Base-by-base conservation (phyloP, 2,797 vertebrate species). In the Neoniphon sammara region DNA sequence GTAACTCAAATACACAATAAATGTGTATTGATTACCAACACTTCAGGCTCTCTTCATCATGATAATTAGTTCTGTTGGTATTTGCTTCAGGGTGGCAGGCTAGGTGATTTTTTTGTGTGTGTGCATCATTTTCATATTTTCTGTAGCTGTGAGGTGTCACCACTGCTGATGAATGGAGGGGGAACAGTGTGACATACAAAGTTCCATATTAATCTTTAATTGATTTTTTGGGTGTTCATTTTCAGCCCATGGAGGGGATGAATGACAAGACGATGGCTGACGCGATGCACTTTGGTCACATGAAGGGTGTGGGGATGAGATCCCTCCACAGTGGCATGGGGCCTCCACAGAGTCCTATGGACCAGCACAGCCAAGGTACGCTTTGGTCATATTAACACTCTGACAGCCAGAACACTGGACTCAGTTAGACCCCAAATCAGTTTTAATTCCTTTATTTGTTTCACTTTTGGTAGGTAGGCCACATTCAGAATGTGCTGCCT, bases 321-420 rank as follows among this genome's bases (percentile, higher is more conserved):
- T 95, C 97, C n/a, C 94, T 97, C 52, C 97, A 96, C 80, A 95
- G 97, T 46, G 97, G 97, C 74, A 98, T 99, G 97, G 97, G 96
- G 12, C 98, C 97, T 57, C 97, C 98, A 44, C 98, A 98, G 91
- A 99, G 98, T 89, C 98, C 98, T 0, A 96, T 99, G 96, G 98
- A 99, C 87, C 98, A 98, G 66, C 97, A 98, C 91, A 97, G 95
- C 88, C 98, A 99, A 97, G 98, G 98, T 97, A 92, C 36, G 47
- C 42, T 18, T 23, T 61, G 18, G 67, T n/a, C 83, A 64, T 36
- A 11, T 5, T 42, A 49, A 31, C 2, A 0, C 2, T 71, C 44
- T 31, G 5, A 31, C 36, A 54, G 5, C 3, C 50, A 20, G 49
- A 34, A 42, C 30, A 15, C 4, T 25, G 7, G 11, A 18, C 18